A percentile compares a stretch with the other conserved stretches of the same genome.
These are phyloP conservation scores for Platerodrilus igneus DNA, from an alignment of 2,888 invertebrate genomes.

Conservation along the genomic window DNA sequence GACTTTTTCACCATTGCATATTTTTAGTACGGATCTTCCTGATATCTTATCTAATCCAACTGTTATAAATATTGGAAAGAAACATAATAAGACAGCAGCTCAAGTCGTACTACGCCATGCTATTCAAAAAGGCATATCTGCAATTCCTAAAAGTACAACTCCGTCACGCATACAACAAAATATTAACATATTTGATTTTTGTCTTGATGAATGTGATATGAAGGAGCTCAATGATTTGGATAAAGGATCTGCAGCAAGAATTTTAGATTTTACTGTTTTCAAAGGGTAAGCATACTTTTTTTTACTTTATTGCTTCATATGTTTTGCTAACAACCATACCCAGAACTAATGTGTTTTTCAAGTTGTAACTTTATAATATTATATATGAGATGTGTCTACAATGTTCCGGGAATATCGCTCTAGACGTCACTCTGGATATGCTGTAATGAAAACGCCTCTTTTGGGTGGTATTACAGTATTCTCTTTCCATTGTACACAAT, in stretches of 20 bases:
- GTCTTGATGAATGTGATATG: slow-evolving; percentile 60
- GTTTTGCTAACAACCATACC: too few relatives aligned
- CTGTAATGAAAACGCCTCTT: too few relatives aligned
- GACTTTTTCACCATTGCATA: neutral
- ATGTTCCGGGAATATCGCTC: too few relatives aligned
- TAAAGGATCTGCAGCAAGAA: slow-evolving; percentile 58
- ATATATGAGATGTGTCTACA: too few relatives aligned
- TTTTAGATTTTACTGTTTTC: slow-evolving; percentile 68
- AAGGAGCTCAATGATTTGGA: slow-evolving; percentile 58
- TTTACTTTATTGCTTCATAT: too few relatives aligned
- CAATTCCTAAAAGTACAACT: slow-evolving; percentile 83
- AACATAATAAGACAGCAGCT: slow-evolving; percentile 64
- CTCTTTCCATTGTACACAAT: too few relatives aligned
- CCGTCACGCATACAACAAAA: slow-evolving; percentile 69
- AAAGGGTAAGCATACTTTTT: slow-evolving; percentile 60
- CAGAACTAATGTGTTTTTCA: too few relatives aligned
- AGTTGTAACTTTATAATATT: too few relatives aligned
- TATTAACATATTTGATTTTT: slow-evolving; percentile 70
- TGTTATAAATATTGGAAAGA: slow-evolving; percentile 47
- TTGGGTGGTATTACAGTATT: too few relatives aligned
- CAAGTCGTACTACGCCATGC: slow-evolving; percentile 69
- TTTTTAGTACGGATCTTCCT: slow-evolving; percentile 56
- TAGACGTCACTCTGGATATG: too few relatives aligned
- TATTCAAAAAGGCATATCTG: slow-evolving; percentile 66
- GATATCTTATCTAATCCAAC: slow-evolving; percentile 61